phyloP scores from a whole-genome alignment of 37 sponge, comb jelly and placozoan species.

The Cladorhizidae sp. region DNA sequence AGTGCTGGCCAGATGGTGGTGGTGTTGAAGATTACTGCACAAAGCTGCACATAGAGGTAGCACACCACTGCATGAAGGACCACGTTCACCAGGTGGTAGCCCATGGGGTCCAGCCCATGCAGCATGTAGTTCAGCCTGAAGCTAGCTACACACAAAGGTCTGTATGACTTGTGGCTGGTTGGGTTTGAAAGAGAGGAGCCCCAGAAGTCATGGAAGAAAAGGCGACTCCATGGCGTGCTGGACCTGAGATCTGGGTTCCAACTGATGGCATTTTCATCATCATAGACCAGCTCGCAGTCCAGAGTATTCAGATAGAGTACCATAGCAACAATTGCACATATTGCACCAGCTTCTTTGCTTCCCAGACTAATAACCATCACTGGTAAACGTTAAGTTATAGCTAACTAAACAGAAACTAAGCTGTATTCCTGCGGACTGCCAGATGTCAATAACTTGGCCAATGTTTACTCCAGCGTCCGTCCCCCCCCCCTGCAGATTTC shows the following conservation, averaged over 20 bases:
- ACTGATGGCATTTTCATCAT: constrained; percentile 84
- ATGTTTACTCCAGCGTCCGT: too few species aligned
- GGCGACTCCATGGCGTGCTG: constrained; percentile 60
- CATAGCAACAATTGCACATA: constrained; percentile 43
- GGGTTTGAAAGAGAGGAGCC: constrained; percentile 75
- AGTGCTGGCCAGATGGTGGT: constrained; percentile 51
- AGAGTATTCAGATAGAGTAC: constrained; percentile 77
- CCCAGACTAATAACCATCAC: too few species aligned
- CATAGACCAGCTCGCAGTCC: constrained; percentile 76
- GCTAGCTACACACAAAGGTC: constrained; percentile 86
- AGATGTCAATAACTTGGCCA: too few species aligned
- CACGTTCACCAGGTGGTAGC: constrained; percentile 92
- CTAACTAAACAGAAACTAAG: too few species aligned
- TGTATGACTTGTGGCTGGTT: constrained; percentile 93
- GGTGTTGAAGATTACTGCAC: constrained; percentile 43
- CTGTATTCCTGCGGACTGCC: too few species aligned
- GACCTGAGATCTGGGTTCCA: constrained; percentile 79
- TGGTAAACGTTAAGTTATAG: too few species aligned
- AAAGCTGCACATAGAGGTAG: constrained; percentile 71
- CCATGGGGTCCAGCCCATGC: constrained; percentile 81
- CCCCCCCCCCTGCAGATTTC: too few species aligned
- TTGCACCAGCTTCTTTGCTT: background rate
- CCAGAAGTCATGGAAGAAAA: constrained; percentile 90
- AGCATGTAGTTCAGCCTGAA: constrained; percentile 89
- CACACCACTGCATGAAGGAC: constrained; percentile 81